A percentile compares a stretch with the other conserved stretches of the same genome.
These are phyloP conservation scores for Sitophilus oryzae DNA, from an alignment of 1,140 invertebrate genomes.

Conservation along the genomic window DNA sequence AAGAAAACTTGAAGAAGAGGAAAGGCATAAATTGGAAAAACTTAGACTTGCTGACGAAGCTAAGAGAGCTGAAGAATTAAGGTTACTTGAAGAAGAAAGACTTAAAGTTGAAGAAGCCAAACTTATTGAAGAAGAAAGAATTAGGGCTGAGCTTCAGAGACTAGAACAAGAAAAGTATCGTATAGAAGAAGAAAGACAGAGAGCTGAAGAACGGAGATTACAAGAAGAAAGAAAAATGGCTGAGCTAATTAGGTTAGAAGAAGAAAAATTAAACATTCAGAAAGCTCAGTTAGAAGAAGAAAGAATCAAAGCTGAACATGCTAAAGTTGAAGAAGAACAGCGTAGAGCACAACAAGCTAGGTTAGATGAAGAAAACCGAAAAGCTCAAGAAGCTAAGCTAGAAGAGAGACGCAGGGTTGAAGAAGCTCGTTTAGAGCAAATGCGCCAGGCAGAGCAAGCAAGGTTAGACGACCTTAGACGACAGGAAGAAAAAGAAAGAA, in stretches of 20 bases:
- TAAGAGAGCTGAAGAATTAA: slow-evolving; percentile 26
- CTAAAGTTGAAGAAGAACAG: slow-evolving; percentile 41
- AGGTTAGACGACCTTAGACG: slow-evolving; percentile 39
- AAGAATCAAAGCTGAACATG: slow-evolving; percentile 17
- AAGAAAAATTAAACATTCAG: slow-evolving; percentile 39
- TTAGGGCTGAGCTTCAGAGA: slow-evolving; percentile 22
- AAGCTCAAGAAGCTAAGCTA: slow-evolving; percentile 30
- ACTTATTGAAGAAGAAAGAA: slow-evolving; percentile 31
- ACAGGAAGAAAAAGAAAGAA: slow-evolving; percentile 17
- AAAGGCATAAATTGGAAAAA: slow-evolving; percentile 17
- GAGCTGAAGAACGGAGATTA: slow-evolving; percentile 38
- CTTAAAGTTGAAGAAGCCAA: slow-evolving; percentile 28
- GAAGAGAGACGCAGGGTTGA: slow-evolving; percentile 25
- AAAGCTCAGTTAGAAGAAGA: slow-evolving; percentile 22
- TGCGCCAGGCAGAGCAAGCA: slow-evolving; percentile 24
- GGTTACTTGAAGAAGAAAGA: slow-evolving; percentile 22
- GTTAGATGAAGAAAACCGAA: slow-evolving; percentile 25
- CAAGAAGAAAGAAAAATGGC: slow-evolving; percentile 33
- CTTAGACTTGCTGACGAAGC: slow-evolving; percentile 26
- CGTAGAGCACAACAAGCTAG: slow-evolving; percentile 19
- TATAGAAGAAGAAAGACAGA: slow-evolving; percentile 35
- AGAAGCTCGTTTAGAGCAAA: slow-evolving; percentile 13
- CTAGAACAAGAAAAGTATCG: slow-evolving; percentile 17
- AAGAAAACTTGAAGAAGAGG: slow-evolving; percentile 37
- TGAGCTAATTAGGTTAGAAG: slow-evolving; percentile 44